Evolutionary conservation across 2,888 invertebrate species (phyloP).

Genomic region (Callinectes sapidus): DNA sequence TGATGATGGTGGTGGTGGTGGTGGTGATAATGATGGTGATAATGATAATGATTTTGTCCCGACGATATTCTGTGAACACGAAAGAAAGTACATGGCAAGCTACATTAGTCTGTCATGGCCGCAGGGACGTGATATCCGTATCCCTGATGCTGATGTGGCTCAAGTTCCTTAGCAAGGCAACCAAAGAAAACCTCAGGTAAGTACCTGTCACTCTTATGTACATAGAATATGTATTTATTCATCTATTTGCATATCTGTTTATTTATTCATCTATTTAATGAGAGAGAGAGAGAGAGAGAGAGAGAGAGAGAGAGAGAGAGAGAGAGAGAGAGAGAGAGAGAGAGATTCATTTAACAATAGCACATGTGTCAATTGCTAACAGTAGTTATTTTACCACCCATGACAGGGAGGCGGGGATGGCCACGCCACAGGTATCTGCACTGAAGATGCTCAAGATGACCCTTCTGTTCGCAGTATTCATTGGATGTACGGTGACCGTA

Average conservation of each 20-base stretch:
- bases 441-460: not conserved
- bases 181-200: constrained; percentile 51
- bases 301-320: constrained; percentile 44
- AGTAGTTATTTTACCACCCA: not conserved
- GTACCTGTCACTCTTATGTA: not conserved
- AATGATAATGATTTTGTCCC: not conserved
- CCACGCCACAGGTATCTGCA: not conserved
- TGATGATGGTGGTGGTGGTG: too few species aligned
- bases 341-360: not conserved
- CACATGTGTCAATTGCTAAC: not conserved
- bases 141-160: constrained; percentile 48
- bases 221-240: not conserved
- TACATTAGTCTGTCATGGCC: not conserved
- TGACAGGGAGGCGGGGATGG: not conserved
- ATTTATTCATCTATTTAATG: not conserved
- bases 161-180: constrained; percentile 31
- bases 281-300: not conserved
- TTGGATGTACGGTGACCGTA: not conserved
- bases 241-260: not conserved
- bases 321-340: constrained; percentile 44
- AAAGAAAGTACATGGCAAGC: not conserved
- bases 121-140: constrained; percentile 45
- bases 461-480: not conserved
- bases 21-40: too few species aligned
- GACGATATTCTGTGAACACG: not conserved